These are phyloP conservation scores for Adelges cooleyi DNA, from an alignment of 1,140 invertebrate genomes.

Conservation along the genomic window DNA sequence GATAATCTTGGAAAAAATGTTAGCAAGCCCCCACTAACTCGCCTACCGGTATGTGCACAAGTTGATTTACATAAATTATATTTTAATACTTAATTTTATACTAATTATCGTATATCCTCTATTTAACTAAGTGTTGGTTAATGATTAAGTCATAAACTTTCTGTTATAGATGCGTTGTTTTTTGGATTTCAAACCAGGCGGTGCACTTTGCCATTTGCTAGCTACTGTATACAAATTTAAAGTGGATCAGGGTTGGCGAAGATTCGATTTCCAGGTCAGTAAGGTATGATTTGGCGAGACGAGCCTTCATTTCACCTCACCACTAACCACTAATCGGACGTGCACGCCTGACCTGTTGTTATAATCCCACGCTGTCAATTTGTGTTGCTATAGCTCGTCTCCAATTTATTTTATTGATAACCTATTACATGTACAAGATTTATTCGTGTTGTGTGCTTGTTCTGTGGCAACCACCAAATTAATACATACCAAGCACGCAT, in stretches of 20 bases:
- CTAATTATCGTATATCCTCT: not conserved
- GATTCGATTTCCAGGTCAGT: constrained; percentile 79
- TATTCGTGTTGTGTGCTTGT: constrained; percentile 26
- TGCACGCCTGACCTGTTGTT: constrained; percentile 28
- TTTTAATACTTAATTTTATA: not conserved
- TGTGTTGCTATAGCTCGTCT: constrained; percentile 28
- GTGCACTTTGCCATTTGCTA: constrained; percentile 83
- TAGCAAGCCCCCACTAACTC: constrained; percentile 66
- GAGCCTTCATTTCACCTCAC: constrained; percentile 30
- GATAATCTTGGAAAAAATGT: constrained; percentile 90
- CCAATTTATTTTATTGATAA: constrained; percentile 18
- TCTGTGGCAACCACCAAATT: constrained; percentile 21
- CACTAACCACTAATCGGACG: constrained; percentile 31
- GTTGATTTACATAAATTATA: too few species aligned
- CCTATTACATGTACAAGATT: constrained; percentile 22
- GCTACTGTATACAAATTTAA: constrained; percentile 90
- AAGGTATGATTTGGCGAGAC: constrained; percentile 47
- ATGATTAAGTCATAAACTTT: constrained; percentile 36
- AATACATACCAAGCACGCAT: constrained; percentile 19
- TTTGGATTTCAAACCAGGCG: constrained; percentile 87
- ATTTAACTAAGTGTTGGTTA: constrained; percentile 15
- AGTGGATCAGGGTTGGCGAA: constrained; percentile 86
- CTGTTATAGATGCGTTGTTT: constrained; percentile 83
- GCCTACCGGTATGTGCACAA: constrained; percentile 73
- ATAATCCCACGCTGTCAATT: constrained; percentile 27